Evolutionary conservation across 2,888 invertebrate genomes (phyloP).

Genomic region (Cyrtodaria siliqua): DNA sequence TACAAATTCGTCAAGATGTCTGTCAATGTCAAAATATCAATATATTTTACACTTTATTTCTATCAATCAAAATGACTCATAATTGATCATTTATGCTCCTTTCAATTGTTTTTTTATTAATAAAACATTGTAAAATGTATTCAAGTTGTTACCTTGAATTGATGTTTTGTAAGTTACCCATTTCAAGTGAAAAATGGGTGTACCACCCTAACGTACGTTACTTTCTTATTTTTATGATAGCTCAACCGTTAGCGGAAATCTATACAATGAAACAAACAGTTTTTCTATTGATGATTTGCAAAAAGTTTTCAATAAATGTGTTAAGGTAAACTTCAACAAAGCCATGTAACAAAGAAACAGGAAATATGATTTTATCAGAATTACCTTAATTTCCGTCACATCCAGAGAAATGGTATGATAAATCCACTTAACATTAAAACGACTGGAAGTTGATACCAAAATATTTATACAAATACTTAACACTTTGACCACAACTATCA

Average conservation of each 20-base stretch:
- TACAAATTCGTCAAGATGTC: too few relatives aligned
- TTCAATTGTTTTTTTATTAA: too few relatives aligned
- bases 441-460: slow-evolving; percentile 10
- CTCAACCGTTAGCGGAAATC: not conserved
- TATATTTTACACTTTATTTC: too few relatives aligned
- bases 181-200: not conserved
- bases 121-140: not conserved
- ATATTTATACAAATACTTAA: slow-evolving; percentile 33
- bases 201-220: too few relatives aligned
- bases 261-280: not conserved
- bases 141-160: not conserved
- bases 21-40: too few relatives aligned
- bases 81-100: too few relatives aligned
- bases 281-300: not conserved
- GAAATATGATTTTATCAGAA: slow-evolving; percentile 44
- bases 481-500: slow-evolving; percentile 11
- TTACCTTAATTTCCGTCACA: slow-evolving; percentile 32
- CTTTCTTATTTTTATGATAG: not conserved
- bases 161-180: not conserved
- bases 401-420: slow-evolving; percentile 2
- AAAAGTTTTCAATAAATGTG: not conserved
- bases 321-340: not conserved
- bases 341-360: slow-evolving; percentile 22
- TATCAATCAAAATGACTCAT: too few relatives aligned
- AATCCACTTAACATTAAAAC: not conserved